These are phyloP conservation scores for Trematomus bernacchii DNA, from an alignment of 2,797 vertebrate species.

Conservation along the genomic window DNA sequence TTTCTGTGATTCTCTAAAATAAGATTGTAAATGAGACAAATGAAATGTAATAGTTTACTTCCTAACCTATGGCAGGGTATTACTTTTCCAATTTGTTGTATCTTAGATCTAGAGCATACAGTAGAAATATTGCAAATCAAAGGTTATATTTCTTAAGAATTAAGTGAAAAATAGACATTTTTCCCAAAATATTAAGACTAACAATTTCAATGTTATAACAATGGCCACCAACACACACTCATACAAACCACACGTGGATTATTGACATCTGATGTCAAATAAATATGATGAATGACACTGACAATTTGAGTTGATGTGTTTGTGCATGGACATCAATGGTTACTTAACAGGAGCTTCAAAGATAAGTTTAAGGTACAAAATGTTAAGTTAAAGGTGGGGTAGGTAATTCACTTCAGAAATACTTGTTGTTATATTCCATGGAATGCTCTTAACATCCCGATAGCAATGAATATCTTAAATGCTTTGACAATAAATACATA, in stretches of 20 bases:
- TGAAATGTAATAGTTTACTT: no score
- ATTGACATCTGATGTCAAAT: not conserved
- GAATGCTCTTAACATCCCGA: no score
- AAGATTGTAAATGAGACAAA: not conserved
- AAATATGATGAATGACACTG: not conserved
- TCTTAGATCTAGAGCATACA: not conserved
- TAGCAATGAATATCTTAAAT: no score
- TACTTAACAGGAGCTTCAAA: not conserved
- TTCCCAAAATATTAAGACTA: not conserved
- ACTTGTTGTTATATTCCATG: no score
- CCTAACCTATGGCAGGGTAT: not conserved
- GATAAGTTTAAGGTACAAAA: not conserved
- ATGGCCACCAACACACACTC: not conserved
- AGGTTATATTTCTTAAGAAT: not conserved
- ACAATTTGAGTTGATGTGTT: not conserved
- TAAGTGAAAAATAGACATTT: not conserved
- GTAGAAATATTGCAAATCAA: not conserved
- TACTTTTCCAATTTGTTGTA: not conserved
- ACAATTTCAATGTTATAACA: not conserved
- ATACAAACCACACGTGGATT: not conserved
- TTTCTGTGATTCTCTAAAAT: not conserved
- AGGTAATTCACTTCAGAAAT: not conserved
- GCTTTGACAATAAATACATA: no score
- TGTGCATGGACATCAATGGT: not conserved
- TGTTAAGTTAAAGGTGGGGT: not conserved